Conservation (phyloP, 2,888 invertebrate species). For the Uropetala carovei region DNA sequence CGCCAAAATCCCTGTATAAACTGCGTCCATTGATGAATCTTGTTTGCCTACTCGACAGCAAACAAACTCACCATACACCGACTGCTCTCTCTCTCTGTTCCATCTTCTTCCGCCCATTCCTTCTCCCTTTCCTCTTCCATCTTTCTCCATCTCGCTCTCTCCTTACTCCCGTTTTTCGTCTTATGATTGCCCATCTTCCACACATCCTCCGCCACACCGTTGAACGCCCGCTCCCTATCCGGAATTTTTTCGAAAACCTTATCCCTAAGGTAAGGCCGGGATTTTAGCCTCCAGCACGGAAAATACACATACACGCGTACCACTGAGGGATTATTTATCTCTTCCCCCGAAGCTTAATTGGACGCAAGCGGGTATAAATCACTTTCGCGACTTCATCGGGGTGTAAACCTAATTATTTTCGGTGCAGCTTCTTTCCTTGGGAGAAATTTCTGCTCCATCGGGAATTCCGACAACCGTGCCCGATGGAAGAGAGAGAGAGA, state of each 20-base stretch:
- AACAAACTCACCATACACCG: no score
- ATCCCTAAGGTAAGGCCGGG: background rate
- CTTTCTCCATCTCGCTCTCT: background rate
- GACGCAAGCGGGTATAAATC: conserved; percentile 49
- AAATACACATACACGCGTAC: conserved; percentile 23
- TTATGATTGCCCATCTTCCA: background rate
- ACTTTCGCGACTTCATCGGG: conserved; percentile 54
- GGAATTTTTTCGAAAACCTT: conserved; percentile 22
- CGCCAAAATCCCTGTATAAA: no score
- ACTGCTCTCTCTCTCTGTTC: no score
- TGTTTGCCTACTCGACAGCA: no score
- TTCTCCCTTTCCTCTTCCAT: background rate
- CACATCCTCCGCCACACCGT: no score
- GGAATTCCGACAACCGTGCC: background rate
- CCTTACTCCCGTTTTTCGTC: background rate
- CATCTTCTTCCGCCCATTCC: background rate
- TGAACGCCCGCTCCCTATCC: background rate
- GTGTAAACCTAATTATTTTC: conserved; percentile 52
- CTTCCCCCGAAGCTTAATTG: conserved; percentile 28
- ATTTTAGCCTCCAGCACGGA: background rate
- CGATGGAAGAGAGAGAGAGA: background rate
- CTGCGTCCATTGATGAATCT: no score
- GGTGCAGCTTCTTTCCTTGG: conserved; percentile 17
- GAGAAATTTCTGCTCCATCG: background rate
- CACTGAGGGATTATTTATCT: conserved; percentile 31